Evolutionary conservation across 2,797 vertebrate genomes (phyloP).

Genomic region (Morus bassanus): DNA sequence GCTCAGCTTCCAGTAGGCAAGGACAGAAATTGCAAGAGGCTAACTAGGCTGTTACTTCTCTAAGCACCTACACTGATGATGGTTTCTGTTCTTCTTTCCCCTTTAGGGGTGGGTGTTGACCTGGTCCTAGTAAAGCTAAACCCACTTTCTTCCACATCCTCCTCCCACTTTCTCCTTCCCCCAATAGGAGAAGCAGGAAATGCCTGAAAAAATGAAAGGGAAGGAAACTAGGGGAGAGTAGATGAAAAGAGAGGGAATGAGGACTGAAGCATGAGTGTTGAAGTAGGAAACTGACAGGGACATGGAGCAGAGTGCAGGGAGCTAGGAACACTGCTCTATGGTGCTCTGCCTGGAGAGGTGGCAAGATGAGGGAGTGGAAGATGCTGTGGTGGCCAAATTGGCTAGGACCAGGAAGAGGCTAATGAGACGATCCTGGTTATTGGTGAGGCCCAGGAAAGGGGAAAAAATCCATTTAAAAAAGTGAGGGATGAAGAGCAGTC

Average conservation of each 20-base stretch:
- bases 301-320: background rate
- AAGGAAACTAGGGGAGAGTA: background rate
- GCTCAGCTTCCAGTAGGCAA: background rate
- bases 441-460: background rate
- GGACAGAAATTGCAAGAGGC: background rate
- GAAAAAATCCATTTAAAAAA: background rate
- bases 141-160: background rate
- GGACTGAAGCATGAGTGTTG: background rate
- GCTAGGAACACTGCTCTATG: background rate
- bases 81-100: background rate
- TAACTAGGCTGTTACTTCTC: background rate
- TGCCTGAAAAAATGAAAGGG: background rate
- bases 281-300: background rate
- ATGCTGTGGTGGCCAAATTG: background rate
- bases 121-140: background rate
- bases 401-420: background rate
- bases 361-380: background rate
- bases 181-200: background rate
- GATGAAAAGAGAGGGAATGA: background rate
- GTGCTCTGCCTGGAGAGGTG: background rate
- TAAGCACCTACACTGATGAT: background rate
- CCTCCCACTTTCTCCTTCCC: background rate
- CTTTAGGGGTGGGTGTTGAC: background rate
- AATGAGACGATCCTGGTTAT: background rate
- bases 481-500: background rate